Evolutionary conservation across 2,888 invertebrate species (phyloP).

Genomic region (Augochlorella aurata): DNA sequence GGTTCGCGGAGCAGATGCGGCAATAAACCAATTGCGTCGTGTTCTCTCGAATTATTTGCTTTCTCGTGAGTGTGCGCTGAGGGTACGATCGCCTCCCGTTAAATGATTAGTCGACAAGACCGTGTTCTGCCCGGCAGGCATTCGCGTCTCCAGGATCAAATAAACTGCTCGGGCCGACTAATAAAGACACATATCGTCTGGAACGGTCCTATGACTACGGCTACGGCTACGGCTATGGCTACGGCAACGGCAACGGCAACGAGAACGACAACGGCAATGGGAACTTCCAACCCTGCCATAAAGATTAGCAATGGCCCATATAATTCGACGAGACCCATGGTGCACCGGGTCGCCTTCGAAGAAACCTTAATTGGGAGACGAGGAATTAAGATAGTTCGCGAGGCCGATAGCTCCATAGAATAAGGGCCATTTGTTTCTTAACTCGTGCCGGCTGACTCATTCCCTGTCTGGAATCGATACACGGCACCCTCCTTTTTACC

Average conservation of each 20-base stretch:
- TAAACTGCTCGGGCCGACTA: constrained; percentile 57
- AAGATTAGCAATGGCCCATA: constrained; percentile 71
- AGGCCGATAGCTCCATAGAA: constrained; percentile 56
- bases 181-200: constrained; percentile 66
- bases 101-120: constrained; percentile 44
- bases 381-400: constrained; percentile 67
- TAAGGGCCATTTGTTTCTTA: constrained; percentile 64
- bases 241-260: constrained; percentile 7
- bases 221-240: no score
- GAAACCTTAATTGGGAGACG: constrained; percentile 66
- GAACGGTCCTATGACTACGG: constrained; percentile 29
- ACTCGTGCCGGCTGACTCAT: constrained; percentile 56
- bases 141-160: constrained; percentile 47
- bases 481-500: background rate
- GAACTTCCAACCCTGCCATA: constrained; percentile 61
- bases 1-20: background rate
- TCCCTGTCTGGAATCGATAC: constrained; percentile 52
- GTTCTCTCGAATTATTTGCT: background rate
- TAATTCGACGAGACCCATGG: constrained; percentile 61
- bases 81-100: constrained; percentile 16
- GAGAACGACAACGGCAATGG: constrained; percentile 42
- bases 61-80: background rate
- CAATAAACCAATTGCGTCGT: background rate
- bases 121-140: background rate
- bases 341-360: constrained; percentile 52